Evolutionary conservation across 2,797 vertebrate species (phyloP).

Genomic region (Pangasius krempfi): DNA sequence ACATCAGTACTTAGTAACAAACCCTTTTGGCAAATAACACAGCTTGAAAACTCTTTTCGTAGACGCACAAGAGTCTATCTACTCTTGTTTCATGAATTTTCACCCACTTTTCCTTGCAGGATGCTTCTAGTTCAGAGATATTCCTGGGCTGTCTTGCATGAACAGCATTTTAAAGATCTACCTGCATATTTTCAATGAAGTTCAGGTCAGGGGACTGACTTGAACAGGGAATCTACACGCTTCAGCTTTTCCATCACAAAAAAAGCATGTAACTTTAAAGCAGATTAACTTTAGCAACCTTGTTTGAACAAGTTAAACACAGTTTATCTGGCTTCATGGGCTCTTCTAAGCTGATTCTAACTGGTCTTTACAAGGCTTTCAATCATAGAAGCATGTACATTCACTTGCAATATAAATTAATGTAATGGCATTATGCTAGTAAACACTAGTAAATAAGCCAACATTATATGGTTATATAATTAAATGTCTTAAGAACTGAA

Average conservation of each 20-base stretch:
- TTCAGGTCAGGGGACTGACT: too few relatives aligned
- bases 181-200: neutral
- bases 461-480: neutral
- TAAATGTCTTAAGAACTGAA: neutral
- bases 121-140: neutral
- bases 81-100: neutral
- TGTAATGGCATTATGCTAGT: neutral
- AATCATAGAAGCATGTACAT: neutral
- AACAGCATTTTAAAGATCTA: too few relatives aligned
- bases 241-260: neutral
- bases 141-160: neutral
- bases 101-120: neutral
- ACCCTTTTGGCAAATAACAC: neutral
- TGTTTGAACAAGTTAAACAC: neutral
- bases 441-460: neutral
- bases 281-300: neutral
- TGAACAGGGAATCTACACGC: neutral
- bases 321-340: neutral
- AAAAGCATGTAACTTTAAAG: neutral
- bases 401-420: neutral
- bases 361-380: neutral
- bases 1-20: neutral
- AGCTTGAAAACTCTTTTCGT: neutral
- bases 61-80: neutral
- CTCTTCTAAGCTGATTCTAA: neutral